Base-by-base conservation (phyloP, 2,888 invertebrate genomes). In the Thera britannica region DNA sequence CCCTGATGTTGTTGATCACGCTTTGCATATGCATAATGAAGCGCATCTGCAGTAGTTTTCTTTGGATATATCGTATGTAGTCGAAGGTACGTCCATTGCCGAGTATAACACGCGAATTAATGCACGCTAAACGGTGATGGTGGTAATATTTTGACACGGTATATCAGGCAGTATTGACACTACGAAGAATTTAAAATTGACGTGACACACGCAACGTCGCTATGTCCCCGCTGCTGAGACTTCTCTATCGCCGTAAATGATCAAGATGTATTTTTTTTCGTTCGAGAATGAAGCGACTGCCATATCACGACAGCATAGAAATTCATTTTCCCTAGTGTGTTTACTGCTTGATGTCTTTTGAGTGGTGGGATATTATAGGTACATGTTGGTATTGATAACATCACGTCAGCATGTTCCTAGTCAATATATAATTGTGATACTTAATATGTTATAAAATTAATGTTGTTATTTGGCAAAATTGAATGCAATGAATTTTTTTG, bases 1-100 rank as follows among this genome's bases (percentile, higher is more conserved):
- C 94, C 89, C 92, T 94, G 94, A 94, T 94, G 94, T 94, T 94
- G 93, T 94, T 94, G 93, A 90, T 94, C 93, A 94, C 94, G 92
- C 94, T 94, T 94, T 94, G 94, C 94, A 94, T 94, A 88, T 94
- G 93, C 94, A 94, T 94, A 87, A 93, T 94, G 94, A 94, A 94
- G 94, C 93, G 94, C 92, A 94, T 94, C 87, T 94, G 94, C 94
- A 93, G 93, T 94, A 94, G 93, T 94, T 93, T 94, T 93, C 94
- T 94, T 91, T 94, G 94, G 94, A 94, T 94, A 86, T 94, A 94
- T 90, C 94, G 93, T 88, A 90, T 94, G 92, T 94, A 94, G 94
- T 91, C 88, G 87, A 94, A 94, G 94, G 94, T 94, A 94, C 92
- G 93, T 93, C 92, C 92, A 90, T 92, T 90, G 89, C 90, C 90